Evolutionary conservation across 2,888 invertebrate species (phyloP), one percentile per base, ranked within the genome.

Genomic region (Ecliptopera silaceata): DNA sequence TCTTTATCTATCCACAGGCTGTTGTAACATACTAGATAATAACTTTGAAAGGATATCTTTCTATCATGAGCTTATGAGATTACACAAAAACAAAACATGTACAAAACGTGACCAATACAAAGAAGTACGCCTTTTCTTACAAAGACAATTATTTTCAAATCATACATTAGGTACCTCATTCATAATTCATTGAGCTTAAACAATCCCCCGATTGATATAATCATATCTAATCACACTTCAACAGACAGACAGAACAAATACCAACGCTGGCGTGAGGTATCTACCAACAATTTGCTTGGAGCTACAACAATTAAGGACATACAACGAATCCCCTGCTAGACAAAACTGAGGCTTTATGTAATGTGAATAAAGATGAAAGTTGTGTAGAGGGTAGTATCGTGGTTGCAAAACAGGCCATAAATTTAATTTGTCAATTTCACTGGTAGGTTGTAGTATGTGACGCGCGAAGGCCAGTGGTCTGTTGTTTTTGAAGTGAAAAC

Each of bases 381-480:
- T 38, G 52, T 34, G 22, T 48, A 18, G 26, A 32, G 43, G 45
- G 42, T 10, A 1, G 36, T 13, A 15, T 36, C 15, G 8, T 13
- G 38, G 41, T 59, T 59, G 46, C 26, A 34, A 42, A 59, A 50
- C 22, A 54, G 42, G 22, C 50, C n/a, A 54, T 59, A 59, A 72
- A 72, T 70, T 68, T 68, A 70, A 77, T 74, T 75, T 75, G 74
- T 75, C 75, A 70, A 68, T 74, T 63, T 55, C 51, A 60, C 45
- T 53, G 55, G 77, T 77, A 71, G 77, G 77, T 63, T 64, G 60
- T 59, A 63, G 68, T 69, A 72, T 66, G 64, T 65, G 72, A 75
- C 71, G 61, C 43, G 46, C 59, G 72, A 77, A 77, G 76, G 77
- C 72, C 71, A 65, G 58, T 56, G 26, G 64, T 61, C 58, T 64